phyloP scores from a whole-genome alignment of 1,140 invertebrate species.

The Drosophila erecta region DNA sequence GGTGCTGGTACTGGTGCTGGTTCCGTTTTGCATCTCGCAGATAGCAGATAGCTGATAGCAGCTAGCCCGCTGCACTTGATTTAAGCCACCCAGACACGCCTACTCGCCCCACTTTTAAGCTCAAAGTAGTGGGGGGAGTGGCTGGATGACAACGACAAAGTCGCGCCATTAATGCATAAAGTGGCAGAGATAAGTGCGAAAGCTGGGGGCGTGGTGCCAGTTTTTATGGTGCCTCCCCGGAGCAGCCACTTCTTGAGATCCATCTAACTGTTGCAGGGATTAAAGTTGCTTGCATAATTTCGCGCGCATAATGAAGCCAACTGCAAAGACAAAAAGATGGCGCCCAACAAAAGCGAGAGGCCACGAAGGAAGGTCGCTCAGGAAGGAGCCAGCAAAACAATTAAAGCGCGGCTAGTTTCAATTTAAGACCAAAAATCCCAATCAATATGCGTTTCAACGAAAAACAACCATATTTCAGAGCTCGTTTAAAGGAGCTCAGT shows the following conservation, averaged over 20 bases:
- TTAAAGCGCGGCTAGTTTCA: background rate
- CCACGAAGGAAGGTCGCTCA: background rate
- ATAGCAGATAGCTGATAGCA: background rate
- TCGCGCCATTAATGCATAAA: conserved; percentile 74
- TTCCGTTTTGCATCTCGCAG: conserved; percentile 18
- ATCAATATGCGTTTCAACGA: too few species aligned
- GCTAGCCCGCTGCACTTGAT: conserved; percentile 40
- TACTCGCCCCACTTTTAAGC: background rate
- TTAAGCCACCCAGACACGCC: conserved; percentile 33
- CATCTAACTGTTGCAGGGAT: conserved; percentile 57
- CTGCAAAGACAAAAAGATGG: conserved; percentile 5
- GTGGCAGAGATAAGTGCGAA: conserved; percentile 58
- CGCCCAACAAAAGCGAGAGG: background rate
- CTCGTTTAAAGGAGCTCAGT: too few species aligned
- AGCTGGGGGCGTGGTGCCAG: conserved; percentile 8
- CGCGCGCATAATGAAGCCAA: conserved; percentile 63
- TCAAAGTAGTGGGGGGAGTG: conserved; percentile 1
- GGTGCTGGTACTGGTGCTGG: background rate
- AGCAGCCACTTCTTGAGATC: background rate
- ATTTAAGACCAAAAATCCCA: background rate
- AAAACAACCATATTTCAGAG: too few species aligned
- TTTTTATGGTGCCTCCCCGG: conserved; percentile 24
- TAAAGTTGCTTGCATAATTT: conserved; percentile 75
- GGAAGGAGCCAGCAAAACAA: background rate
- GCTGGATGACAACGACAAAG: conserved; percentile 45